Evolutionary conservation across 2,797 vertebrate genomes (phyloP), one percentile per base, ranked within the genome.

Genomic region (Buceros bicornis): DNA sequence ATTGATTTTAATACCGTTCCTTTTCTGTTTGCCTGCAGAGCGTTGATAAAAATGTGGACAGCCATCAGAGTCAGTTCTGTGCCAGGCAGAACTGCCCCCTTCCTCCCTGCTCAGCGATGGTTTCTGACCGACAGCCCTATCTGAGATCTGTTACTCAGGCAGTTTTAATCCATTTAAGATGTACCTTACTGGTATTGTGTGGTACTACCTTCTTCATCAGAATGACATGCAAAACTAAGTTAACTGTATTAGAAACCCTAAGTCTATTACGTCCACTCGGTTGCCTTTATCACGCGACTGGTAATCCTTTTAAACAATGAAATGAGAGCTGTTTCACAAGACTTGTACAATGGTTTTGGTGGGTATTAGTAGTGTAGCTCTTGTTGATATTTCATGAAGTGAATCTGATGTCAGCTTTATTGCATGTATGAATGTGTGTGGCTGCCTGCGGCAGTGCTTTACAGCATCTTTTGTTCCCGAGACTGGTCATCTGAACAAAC

Each of bases 251-350:
- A 90, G 90, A 71, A 95, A 26, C 69, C 50, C 43, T 65, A n/a
- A 82, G 18, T 83, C 87, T 37, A 11, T 95, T 83, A 73, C 56
- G 87, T 56, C 16, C 57, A 58, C 37, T 85, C 89, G 1, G 5
- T 42, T 76, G 81, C 50, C 73, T 87, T 95, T 77, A 73, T 92
- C 56, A 64, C 58, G 50, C 0, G 3, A 24, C 31, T 70, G 87
- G 51, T 91, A 87, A 85, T 87, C 60, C 37, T 67, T 91, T 93
- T 94, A 87, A 82, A 61, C 74, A 82, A 78, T 35, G 53, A 89
- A 71, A 77, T 53, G 40, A 93, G 31, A 33, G 78, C 33, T 58
- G 8, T 90, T 88, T 94, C 72, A 78, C 67, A 50, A 45, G 89
- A 50, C n/a, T 82, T 51, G 43, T 2, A 71, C 67, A 64, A 21